A percentile compares a stretch with the other conserved stretches of the same genome.
Evolutionary conservation across 35 echinoderm and acorn worm genomes (phyloP).

Genomic region (Apostichopus parvimensis): DNA sequence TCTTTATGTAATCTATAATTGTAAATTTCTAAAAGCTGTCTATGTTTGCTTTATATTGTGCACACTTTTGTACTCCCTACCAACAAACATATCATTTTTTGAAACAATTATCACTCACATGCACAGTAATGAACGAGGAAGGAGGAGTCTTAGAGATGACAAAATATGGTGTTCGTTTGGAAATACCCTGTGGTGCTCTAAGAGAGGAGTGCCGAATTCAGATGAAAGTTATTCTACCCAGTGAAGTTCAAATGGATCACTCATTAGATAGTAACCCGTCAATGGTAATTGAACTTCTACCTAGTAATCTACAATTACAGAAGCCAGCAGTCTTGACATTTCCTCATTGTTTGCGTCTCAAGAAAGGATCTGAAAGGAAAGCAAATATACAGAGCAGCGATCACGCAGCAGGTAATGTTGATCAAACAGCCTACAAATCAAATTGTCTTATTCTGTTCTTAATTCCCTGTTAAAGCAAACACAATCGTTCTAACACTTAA

Average conservation of each 20-base stretch:
- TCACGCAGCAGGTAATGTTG: neutral
- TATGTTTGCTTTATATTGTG: no score
- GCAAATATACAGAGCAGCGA: slow-evolving; percentile 10
- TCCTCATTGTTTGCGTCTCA: neutral
- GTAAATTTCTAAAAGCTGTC: no score
- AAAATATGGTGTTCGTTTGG: neutral
- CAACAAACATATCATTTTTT: no score
- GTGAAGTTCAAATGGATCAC: neutral
- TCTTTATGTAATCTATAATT: no score
- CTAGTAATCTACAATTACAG: neutral
- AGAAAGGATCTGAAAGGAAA: neutral
- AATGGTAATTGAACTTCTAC: neutral
- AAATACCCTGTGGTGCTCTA: neutral
- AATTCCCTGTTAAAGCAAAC: no score
- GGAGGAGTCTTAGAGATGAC: neutral
- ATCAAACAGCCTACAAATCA: no score
- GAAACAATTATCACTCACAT: no score
- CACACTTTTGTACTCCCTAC: no score
- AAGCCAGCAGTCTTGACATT: neutral
- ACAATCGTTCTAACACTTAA: no score
- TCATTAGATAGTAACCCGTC: neutral
- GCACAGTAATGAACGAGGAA: neutral
- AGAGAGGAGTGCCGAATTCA: neutral
- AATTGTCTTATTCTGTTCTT: no score
- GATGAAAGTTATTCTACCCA: neutral